Conservation (phyloP, 2,888 invertebrate species). For the Ophioninae sp. region DNA sequence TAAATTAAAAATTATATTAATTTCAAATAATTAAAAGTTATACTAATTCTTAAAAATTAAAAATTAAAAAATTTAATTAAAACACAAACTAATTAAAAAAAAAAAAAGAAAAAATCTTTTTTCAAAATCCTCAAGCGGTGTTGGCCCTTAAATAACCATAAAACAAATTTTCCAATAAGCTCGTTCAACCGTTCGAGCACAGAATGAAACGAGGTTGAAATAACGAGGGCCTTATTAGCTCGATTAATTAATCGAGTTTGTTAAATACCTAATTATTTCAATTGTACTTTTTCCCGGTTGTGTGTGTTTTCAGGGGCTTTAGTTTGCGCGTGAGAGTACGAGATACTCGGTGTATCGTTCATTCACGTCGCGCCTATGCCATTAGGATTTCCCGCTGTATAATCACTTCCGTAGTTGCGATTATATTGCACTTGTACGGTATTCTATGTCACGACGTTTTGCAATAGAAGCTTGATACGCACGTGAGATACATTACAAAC, state of each 20-base stretch:
- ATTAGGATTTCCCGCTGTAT: slow-evolving; percentile 47
- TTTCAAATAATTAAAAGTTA: too few species aligned
- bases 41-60: too few species aligned
- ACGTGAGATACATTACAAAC: slow-evolving; percentile 64
- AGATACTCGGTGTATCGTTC: neutral
- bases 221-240: neutral
- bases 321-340: neutral
- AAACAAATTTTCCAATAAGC: neutral
- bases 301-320: neutral
- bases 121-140: too few species aligned
- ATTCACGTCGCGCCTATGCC: slow-evolving; percentile 24
- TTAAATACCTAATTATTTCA: slow-evolving; percentile 1
- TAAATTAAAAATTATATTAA: too few species aligned
- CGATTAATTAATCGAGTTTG: neutral
- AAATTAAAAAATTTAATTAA: too few species aligned
- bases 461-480: slow-evolving; percentile 26
- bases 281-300: neutral
- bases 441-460: slow-evolving; percentile 12
- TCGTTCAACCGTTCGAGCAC: neutral
- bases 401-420: slow-evolving; percentile 50
- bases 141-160: neutral
- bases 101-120: too few species aligned
- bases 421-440: slow-evolving; percentile 13
- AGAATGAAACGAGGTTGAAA: neutral
- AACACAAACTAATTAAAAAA: too few species aligned